These are phyloP conservation scores for Falco columbarius DNA, from an alignment of 2,797 vertebrate genomes.

Conservation along the genomic window DNA sequence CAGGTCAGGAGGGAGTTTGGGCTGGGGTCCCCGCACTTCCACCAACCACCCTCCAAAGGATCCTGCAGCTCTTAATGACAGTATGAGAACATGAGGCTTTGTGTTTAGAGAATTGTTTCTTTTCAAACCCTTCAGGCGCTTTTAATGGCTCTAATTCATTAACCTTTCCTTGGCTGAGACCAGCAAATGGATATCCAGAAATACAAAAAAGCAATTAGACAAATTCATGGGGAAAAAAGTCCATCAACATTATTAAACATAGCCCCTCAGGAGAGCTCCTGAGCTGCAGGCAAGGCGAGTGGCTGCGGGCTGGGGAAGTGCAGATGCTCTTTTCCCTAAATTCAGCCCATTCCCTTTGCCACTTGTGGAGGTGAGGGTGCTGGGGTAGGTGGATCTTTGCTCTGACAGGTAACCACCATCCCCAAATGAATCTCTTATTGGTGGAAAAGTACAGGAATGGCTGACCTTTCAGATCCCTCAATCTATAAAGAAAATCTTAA, in stretches of 20 bases:
- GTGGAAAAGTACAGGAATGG: neutral
- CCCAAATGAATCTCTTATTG: neutral
- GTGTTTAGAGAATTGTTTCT: neutral
- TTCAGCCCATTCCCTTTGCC: neutral
- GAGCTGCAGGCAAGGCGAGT: neutral
- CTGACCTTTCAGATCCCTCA: neutral
- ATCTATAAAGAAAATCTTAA: neutral
- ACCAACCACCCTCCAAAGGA: neutral
- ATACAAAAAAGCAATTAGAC: constrained; percentile 43
- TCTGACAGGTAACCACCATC: neutral
- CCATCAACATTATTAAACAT: neutral
- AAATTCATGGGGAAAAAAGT: neutral
- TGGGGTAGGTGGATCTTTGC: neutral
- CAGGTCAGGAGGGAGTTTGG: neutral
- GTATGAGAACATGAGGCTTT: neutral
- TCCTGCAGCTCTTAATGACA: neutral
- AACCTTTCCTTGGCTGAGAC: constrained; percentile 36
- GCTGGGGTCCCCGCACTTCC: neutral
- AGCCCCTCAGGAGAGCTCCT: neutral
- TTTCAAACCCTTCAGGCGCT: neutral
- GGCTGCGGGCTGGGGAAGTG: neutral
- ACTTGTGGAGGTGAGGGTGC: neutral
- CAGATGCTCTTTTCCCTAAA: neutral
- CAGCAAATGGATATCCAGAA: constrained; percentile 5
- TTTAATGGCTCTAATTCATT: constrained; percentile 47